These are phyloP conservation scores for Clarias batrachus DNA, from an alignment of 2,113 vertebrate species.

Conservation along the genomic window DNA sequence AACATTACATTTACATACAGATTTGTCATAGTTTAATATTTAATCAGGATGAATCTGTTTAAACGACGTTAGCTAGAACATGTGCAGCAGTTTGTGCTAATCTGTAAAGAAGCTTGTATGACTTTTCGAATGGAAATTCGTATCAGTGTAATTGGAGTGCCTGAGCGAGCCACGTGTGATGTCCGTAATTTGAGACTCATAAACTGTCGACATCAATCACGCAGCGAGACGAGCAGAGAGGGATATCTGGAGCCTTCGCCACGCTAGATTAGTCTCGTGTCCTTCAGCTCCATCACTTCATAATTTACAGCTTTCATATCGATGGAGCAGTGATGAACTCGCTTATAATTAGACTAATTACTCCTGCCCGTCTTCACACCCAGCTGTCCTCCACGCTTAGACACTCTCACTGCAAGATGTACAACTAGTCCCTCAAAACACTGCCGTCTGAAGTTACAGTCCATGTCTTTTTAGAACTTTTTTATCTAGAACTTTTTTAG, in stretches of 20 bases:
- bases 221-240: not conserved
- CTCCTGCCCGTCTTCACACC: not conserved
- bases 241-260: conserved; percentile 11
- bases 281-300: conserved; percentile 36
- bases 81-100: not conserved
- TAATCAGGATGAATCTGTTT: not conserved
- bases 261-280: conserved; percentile 45
- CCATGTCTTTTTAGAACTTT: not conserved
- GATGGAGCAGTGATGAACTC: conserved; percentile 31
- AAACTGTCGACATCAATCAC: conserved; percentile 35
- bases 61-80: not conserved
- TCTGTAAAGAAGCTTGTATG: conserved; percentile 12
- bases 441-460: not conserved
- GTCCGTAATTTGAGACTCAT: conserved; percentile 15
- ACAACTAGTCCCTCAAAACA: not conserved
- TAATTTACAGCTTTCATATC: conserved; percentile 45
- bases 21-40: not conserved
- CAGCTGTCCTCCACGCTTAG: not conserved
- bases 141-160: not conserved
- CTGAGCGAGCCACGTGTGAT: not conserved
- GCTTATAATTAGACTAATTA: conserved; percentile 46
- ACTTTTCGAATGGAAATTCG: not conserved
- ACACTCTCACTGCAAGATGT: not conserved
- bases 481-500: not conserved
- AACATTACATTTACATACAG: not conserved